Percentiles rank a stretch among this genome's conserved stretches.
Evolutionary conservation across 1,140 invertebrate species (phyloP).

Genomic region (Doryteuthis pealeii): DNA sequence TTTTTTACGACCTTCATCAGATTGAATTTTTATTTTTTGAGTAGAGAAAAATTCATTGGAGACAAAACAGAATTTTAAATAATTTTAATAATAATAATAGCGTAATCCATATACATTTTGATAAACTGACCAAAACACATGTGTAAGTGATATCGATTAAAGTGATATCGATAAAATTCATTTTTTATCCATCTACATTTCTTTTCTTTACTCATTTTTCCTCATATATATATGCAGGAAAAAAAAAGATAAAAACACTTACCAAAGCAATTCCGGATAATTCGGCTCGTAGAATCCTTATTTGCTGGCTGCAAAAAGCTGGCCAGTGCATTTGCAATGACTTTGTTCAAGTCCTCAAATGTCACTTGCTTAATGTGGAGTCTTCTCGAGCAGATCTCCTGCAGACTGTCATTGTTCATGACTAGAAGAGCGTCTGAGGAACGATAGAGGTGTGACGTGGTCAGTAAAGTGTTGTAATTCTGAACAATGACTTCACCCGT

Average conservation of each 20-base stretch:
- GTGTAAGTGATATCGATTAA: too few relatives aligned
- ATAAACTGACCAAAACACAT: too few relatives aligned
- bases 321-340: slow-evolving; percentile 56
- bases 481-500: slow-evolving; percentile 62
- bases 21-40: too few relatives aligned
- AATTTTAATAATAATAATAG: too few relatives aligned
- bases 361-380: slow-evolving; percentile 56
- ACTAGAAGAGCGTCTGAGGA: slow-evolving; percentile 57
- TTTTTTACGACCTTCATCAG: too few relatives aligned
- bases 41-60: too few relatives aligned
- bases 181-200: too few relatives aligned
- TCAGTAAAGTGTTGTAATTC: slow-evolving; percentile 61
- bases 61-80: too few relatives aligned
- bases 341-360: slow-evolving; percentile 58
- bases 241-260: not conserved
- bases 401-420: slow-evolving; percentile 60
- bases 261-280: not conserved
- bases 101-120: too few relatives aligned
- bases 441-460: slow-evolving; percentile 57
- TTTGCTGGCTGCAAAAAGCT: slow-evolving; percentile 52
- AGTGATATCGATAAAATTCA: too few relatives aligned
- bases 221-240: too few relatives aligned
- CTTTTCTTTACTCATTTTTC: too few relatives aligned
- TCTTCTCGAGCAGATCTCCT: slow-evolving; percentile 55
- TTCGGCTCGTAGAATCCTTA: not conserved